Percentiles rank a stretch among this genome's conserved stretches.
These are phyloP conservation scores for Prionailurus bengalensis DNA, from an alignment of 2,113 vertebrate species.

Conservation along the genomic window DNA sequence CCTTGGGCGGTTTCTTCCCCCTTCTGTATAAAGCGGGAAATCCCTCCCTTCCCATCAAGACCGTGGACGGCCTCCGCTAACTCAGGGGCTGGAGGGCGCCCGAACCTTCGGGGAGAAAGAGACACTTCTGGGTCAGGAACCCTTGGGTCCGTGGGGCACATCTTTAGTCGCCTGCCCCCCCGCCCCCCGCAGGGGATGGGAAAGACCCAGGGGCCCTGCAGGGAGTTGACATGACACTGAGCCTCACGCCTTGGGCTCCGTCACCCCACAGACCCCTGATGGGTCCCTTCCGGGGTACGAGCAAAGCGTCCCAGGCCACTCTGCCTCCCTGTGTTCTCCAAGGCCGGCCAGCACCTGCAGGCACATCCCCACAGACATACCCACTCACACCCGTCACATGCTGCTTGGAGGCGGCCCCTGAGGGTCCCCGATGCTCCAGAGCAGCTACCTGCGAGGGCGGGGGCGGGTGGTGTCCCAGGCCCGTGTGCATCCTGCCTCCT, in stretches of 20 bases:
- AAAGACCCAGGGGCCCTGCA: neutral
- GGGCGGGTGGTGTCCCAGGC: neutral
- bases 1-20: neutral
- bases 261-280: fast-evolving
- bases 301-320: fast-evolving
- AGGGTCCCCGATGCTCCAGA: fast-evolving
- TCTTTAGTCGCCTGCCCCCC: too few species aligned
- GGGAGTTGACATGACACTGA: neutral
- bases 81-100: too few species aligned
- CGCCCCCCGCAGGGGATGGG: neutral
- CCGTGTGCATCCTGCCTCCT: neutral
- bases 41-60: neutral
- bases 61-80: neutral
- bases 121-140: too few species aligned
- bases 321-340: neutral
- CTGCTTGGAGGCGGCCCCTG: neutral
- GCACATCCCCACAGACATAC: fast-evolving
- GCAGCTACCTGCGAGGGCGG: fast-evolving
- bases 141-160: too few species aligned
- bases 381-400: fast-evolving
- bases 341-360: fast-evolving
- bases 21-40: neutral
- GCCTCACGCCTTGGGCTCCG: fast-evolving
- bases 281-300: neutral
- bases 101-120: neutral